A percentile compares a stretch with the other conserved stretches of the same genome.
Evolutionary conservation across 2,797 vertebrate species (phyloP).

Genomic region (Pelochelys cantorii): DNA sequence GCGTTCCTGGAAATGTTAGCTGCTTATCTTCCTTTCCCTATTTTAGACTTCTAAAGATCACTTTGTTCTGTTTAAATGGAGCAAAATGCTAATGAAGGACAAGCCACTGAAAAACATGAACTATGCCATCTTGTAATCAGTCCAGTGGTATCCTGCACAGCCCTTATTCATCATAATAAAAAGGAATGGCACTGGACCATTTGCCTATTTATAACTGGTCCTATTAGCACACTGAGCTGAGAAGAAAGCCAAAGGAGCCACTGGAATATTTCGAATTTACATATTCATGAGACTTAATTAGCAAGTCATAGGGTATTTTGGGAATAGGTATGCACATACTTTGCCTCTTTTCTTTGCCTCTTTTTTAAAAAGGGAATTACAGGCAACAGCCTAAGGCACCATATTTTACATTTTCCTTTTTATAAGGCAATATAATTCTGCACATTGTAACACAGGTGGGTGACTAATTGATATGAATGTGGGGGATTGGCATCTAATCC

Average conservation of each 20-base stretch:
- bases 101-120: slow-evolving; percentile 20
- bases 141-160: accelerated
- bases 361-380: not conserved
- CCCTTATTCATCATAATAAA: slow-evolving; percentile 25
- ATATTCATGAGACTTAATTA: slow-evolving; percentile 53
- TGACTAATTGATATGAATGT: slow-evolving; percentile 35
- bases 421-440: slow-evolving; percentile 2
- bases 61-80: slow-evolving; percentile 34
- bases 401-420: slow-evolving; percentile 9
- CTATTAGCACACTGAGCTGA: slow-evolving; percentile 9
- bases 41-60: slow-evolving; percentile 1
- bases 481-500: not conserved
- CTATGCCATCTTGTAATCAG: not conserved
- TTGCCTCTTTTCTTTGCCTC: not conserved
- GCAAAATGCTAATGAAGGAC: not conserved
- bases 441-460: not conserved
- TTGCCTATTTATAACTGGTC: not conserved
- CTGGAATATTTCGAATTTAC: not conserved
- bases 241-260: slow-evolving; percentile 22
- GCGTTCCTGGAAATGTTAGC: not conserved
- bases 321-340: not conserved
- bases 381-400: not conserved
- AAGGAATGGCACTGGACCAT: not conserved
- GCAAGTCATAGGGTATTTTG: not conserved
- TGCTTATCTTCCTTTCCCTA: not conserved